Percentiles rank a stretch among this genome's conserved stretches.
Conservation (phyloP, 2,797 vertebrate genomes). For the Somateria mollissima region DNA sequence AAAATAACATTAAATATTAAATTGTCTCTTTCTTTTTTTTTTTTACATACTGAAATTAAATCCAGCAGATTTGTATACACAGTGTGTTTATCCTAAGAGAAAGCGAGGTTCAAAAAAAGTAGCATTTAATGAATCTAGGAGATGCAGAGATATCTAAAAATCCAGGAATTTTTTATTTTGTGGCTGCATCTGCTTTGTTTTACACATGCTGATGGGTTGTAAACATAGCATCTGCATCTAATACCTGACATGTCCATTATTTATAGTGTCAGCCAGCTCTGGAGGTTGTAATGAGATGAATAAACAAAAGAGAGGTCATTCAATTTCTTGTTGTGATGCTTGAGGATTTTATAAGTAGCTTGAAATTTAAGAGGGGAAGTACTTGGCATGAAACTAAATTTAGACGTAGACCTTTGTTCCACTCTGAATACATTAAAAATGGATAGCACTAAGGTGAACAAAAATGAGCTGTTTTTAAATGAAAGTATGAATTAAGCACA, state of each 20-base stretch:
- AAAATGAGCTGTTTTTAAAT: constrained; percentile 35
- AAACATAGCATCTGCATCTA: constrained; percentile 42
- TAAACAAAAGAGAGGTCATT: constrained; percentile 10
- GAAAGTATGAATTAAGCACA: constrained; percentile 62
- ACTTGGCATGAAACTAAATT: constrained; percentile 4
- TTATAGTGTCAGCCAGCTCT: not conserved
- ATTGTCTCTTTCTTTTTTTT: not conserved
- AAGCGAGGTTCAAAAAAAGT: constrained; percentile 5
- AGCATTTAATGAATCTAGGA: constrained; percentile 5
- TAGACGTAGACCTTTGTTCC: constrained; percentile 18
- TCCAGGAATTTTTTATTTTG: constrained; percentile 21
- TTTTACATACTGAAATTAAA: not conserved
- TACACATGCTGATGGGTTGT: not conserved
- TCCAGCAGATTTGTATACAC: not conserved
- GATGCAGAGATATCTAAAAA: not conserved
- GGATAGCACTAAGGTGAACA: constrained; percentile 59
- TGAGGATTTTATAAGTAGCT: constrained; percentile 10
- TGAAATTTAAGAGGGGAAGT: not conserved
- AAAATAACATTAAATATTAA: not conserved
- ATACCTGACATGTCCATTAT: constrained; percentile 17
- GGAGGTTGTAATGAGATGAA: constrained; percentile 14
- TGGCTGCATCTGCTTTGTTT: constrained; percentile 43
- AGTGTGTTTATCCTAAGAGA: not conserved
- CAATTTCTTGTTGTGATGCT: not conserved
- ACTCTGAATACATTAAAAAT: constrained; percentile 50